phyloP scores from a whole-genome alignment of 2,797 vertebrate genomes.

The Valencia hispanica region DNA sequence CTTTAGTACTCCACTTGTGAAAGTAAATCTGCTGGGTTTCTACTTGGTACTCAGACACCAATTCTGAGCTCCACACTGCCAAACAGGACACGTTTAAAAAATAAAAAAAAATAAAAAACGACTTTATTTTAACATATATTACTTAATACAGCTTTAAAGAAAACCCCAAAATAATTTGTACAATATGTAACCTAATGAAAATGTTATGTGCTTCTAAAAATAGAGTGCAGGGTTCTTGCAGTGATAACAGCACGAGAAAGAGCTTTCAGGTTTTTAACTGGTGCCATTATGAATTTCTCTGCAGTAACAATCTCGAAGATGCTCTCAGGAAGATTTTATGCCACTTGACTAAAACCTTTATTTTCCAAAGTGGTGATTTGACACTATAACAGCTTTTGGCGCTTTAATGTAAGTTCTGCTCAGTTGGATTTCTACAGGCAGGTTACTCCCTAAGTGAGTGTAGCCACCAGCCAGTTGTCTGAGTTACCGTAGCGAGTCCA shows the following conservation, averaged over 20 bases:
- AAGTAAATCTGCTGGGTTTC: no score
- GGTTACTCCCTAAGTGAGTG: conserved; percentile 8
- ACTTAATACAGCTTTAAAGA: not conserved
- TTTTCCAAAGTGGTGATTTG: not conserved
- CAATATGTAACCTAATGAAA: not conserved
- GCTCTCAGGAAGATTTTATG: not conserved
- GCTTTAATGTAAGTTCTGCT: conserved; percentile 10
- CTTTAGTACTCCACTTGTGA: no score
- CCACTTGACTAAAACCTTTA: not conserved
- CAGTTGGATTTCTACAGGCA: conserved; percentile 5
- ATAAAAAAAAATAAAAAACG: no score
- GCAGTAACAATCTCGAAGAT: not conserved
- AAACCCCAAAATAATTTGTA: not conserved
- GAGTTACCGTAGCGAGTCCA: not conserved
- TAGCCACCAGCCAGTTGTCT: not conserved
- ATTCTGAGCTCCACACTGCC: no score
- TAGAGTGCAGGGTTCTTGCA: not conserved
- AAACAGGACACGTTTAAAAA: no score
- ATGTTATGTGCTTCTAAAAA: not conserved
- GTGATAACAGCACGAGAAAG: not conserved
- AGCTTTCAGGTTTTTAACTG: not conserved
- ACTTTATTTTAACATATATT: no score
- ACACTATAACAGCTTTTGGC: conserved; percentile 1
- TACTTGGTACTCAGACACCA: no score
- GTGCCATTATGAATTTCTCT: not conserved